phyloP scores from a whole-genome alignment of 2,113 vertebrate species.

The Apteryx owenii region DNA sequence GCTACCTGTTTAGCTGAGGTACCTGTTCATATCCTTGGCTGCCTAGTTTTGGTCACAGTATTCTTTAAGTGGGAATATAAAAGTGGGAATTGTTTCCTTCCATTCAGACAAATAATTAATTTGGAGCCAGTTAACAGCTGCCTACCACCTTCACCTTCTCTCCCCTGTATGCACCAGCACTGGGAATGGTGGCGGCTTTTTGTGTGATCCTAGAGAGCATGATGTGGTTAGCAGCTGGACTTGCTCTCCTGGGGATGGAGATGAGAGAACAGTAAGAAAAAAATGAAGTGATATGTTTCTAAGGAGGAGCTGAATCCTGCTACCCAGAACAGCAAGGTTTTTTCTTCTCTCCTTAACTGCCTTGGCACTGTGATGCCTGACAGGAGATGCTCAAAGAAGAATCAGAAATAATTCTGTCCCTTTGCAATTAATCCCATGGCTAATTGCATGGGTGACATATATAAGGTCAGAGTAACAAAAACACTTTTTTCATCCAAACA shows the following conservation, averaged over 20 bases:
- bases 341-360: neutral
- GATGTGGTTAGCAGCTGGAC: neutral
- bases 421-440: neutral
- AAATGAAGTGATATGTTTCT: neutral
- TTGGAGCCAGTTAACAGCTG: neutral
- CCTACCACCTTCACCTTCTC: neutral
- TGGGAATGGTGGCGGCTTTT: neutral
- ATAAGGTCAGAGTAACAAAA: neutral
- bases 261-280: neutral
- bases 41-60: neutral
- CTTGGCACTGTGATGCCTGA: neutral
- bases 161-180: neutral
- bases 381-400: neutral
- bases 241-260: neutral
- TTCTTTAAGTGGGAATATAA: neutral
- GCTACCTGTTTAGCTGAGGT: too few species aligned
- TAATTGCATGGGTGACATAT: neutral
- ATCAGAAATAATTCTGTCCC: neutral
- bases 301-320: neutral
- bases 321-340: neutral
- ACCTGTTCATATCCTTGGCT: neutral
- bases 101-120: neutral
- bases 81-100: neutral
- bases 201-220: neutral
- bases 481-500: neutral